Base-by-base conservation (phyloP, 2,888 invertebrate genomes). In the Diadegma fenestrale region DNA sequence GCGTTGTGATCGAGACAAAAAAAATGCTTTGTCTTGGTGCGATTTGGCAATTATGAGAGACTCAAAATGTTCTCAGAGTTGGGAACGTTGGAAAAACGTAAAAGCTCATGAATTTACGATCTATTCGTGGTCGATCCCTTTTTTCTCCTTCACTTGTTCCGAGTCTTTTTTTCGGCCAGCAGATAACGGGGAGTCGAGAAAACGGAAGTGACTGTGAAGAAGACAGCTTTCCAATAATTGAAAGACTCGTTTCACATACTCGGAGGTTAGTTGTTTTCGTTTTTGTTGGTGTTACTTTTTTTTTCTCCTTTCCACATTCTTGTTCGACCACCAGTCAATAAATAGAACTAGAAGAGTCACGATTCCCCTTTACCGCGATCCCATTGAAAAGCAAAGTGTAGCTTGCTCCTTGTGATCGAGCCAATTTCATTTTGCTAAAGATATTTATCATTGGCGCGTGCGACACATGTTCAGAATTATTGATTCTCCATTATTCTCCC, bases 151-250 rank as follows among this genome's bases (percentile, higher is more conserved):
- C 54, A 26, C 54, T 58, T 58, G 22, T 26, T 58, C n/a, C 43
- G 66, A 66, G 41, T 43, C 14, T 37, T 66, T 66, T 66, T 66
- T 22, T 66, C 10, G 7, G 8, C 37, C 0, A 2, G 19, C n/a
- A 33, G 66, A 22, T 41, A 66, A 33, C 22, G 66, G 66, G 3
- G 41, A 66, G 19, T 19, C 41, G 43, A 43, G 66, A 22, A 43
- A 19, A 66, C 22, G 43, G 43, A 66, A 66, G 66, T 43, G 66
- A 66, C 43, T 66, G 66, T 66, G 66, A 37, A 41, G 19, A 43
- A 43, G 66, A 66, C 66, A 66, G 66, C 43, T 66, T 66, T 66
- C 66, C 66, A 66, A 66, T 66, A 66, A 66, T 66, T 22, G 66
- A 66, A 66, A 66, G 66, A 66, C 37, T 66, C 66, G 66, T 43